A percentile compares a stretch with the other conserved stretches of the same genome.
Evolutionary conservation across 2,888 invertebrate genomes (phyloP).

Genomic region (Hydroisotoma schaefferi): DNA sequence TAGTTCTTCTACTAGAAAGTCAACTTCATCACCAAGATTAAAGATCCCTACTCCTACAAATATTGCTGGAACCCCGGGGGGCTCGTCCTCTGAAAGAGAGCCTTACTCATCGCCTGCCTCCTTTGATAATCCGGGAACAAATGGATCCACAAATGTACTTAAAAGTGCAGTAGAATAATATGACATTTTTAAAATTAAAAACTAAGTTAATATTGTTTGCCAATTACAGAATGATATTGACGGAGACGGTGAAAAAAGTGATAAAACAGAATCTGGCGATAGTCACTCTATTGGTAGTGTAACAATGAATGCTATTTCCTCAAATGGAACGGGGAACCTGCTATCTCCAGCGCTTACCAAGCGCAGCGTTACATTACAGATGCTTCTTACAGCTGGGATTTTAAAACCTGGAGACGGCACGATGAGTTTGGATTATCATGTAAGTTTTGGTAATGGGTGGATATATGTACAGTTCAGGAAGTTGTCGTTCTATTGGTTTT

Average conservation of each 20-base stretch:
- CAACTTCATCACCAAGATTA: constrained; percentile 5
- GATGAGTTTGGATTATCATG: constrained; percentile 87
- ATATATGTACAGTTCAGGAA: neutral
- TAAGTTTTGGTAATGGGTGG: constrained; percentile 52
- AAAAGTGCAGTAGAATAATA: too few relatives aligned
- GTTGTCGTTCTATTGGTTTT: neutral
- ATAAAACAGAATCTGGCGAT: constrained; percentile 38
- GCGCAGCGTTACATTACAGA: constrained; percentile 72
- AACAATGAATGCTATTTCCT: constrained; percentile 24
- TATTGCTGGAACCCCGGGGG: constrained; percentile 8
- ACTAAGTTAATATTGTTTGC: neutral
- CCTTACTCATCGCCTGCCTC: constrained; percentile 12
- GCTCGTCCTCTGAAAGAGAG: constrained; percentile 15
- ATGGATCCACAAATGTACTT: constrained; percentile 13
- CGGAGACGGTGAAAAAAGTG: constrained; percentile 34
- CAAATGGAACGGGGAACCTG: constrained; percentile 45
- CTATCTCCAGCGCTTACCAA: constrained; percentile 58
- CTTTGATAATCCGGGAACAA: constrained; percentile 6
- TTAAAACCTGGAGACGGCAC: constrained; percentile 63
- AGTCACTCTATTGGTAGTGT: constrained; percentile 33
- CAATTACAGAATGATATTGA: constrained; percentile 35
- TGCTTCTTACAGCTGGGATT: constrained; percentile 78
- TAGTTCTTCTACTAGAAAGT: constrained; percentile 22
- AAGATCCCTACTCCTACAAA: constrained; percentile 8
- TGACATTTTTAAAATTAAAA: neutral